Percentiles rank a stretch among this genome's conserved stretches.
phyloP scores from a whole-genome alignment of 1,140 invertebrate species.

The Zelostemma sp. region DNA sequence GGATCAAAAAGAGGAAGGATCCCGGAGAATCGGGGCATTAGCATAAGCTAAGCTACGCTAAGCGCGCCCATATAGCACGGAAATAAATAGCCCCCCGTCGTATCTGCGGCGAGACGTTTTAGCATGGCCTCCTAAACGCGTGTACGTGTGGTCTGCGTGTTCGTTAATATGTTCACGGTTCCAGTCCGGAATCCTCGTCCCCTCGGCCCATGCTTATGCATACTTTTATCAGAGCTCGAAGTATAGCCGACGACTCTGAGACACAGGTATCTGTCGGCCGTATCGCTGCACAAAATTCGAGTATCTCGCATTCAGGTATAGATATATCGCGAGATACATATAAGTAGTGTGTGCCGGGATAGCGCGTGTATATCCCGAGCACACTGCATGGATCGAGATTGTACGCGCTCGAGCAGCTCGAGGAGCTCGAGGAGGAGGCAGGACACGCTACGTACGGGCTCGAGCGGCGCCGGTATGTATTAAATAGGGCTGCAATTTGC shows the following conservation, averaged over 20 bases:
- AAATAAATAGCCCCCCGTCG: constrained; percentile 63
- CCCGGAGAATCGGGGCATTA: constrained; percentile 60
- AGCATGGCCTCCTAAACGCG: constrained; percentile 51
- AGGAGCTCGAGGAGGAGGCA: constrained; percentile 32
- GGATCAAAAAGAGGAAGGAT: constrained; percentile 45
- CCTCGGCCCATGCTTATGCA: constrained; percentile 30
- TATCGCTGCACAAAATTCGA: constrained; percentile 41
- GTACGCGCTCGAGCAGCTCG: too few relatives aligned
- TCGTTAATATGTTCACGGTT: constrained; percentile 48
- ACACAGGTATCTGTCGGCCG: constrained; percentile 31
- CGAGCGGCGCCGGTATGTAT: constrained; percentile 30
- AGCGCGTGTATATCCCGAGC: constrained; percentile 21
- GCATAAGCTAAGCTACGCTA: constrained; percentile 62
- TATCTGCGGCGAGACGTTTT: constrained; percentile 58
- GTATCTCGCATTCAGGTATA: constrained; percentile 34
- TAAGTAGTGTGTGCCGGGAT: constrained; percentile 40
- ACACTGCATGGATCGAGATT: constrained; percentile 41
- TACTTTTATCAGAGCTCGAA: constrained; percentile 36
- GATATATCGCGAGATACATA: constrained; percentile 41
- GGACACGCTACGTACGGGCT: constrained; percentile 2
- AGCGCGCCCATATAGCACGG: constrained; percentile 63
- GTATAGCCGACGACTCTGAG: constrained; percentile 7
- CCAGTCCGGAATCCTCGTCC: constrained; percentile 11
- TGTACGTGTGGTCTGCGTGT: constrained; percentile 47
- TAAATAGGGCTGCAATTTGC: constrained; percentile 35